Base-by-base conservation (phyloP, 64 coral and sea anemone genomes). In the Catalaphyllia jardinei region DNA sequence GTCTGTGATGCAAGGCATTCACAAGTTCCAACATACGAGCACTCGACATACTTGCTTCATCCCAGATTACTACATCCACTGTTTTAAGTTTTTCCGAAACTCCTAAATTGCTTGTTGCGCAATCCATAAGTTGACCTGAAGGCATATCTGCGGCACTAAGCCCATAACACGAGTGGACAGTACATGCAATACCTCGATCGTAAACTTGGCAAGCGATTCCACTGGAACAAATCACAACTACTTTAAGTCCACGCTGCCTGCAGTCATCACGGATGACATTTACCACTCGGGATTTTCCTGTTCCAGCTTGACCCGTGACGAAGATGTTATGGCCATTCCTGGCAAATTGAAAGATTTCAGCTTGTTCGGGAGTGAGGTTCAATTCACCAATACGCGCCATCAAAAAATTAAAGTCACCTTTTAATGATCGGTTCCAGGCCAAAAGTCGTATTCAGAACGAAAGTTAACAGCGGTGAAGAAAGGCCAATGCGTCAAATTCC, bases 321-420 rank as follows among this genome's bases (percentile, higher is more conserved):
- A 79, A 54, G 1, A 79, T 2, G 18, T 79, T 79, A 59, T 79
- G 77, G 17, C 77, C 77, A 79, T 51, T 79, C 77, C 39, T 51
- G 24, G 77, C 77, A 54, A 59, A 20, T n/a, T 79, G 39, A 59
- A 52, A 59, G 7, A 79, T 59, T 79, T 79, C 77, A 0, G 35
- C 20, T 79, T 79, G 77, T 59, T 79, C 77, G 49, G 49, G 35
- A 19, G 38, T 79, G 29, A 79, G 29, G 25, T 39, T 39, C n/a
- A n/a, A n/a, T 33, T 73, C 71, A 29, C 25, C 5, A n/a, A n/a
- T n/a, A n/a, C n/a, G n/a, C n/a, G n/a, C n/a, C n/a, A n/a, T n/a
- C n/a, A n/a, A n/a, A n/a, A n/a, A n/a, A n/a, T n/a, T n/a, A n/a
- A n/a, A n/a, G n/a, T n/a, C n/a, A n/a, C n/a, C n/a, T n/a, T n/a